A percentile compares a stretch with the other conserved stretches of the same genome.
These are phyloP conservation scores for Uromys caudimaculatus DNA, from an alignment of 2,797 vertebrate genomes.

Conservation along the genomic window DNA sequence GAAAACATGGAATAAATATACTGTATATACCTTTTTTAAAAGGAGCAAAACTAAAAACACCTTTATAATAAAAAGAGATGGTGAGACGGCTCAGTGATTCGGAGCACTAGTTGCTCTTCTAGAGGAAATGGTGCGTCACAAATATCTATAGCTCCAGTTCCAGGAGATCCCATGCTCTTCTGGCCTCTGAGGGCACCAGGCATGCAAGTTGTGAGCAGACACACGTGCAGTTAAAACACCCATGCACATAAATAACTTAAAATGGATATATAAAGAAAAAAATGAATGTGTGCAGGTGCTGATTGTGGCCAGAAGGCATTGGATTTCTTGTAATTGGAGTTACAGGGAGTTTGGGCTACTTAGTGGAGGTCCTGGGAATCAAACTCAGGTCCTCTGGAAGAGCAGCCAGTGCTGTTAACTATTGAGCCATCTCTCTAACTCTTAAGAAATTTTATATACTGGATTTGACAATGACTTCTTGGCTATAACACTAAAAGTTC, in stretches of 20 bases:
- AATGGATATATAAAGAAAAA: background rate
- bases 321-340: background rate
- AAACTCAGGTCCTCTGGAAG: background rate
- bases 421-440: background rate
- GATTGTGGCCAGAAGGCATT: background rate
- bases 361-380: background rate
- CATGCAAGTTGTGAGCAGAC: background rate
- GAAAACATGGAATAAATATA: background rate
- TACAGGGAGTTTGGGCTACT: background rate
- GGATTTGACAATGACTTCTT: background rate
- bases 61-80: background rate
- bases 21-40: background rate
- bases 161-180: background rate
- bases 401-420: background rate
- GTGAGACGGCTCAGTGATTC: background rate
- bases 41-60: background rate
- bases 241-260: background rate
- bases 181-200: background rate
- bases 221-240: background rate
- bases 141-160: background rate
- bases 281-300: background rate
- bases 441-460: background rate
- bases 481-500: background rate
- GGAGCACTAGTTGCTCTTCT: background rate
- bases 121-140: background rate